Evolutionary conservation across 2,888 invertebrate genomes (phyloP).

Genomic region (Plagodis dolabraria): DNA sequence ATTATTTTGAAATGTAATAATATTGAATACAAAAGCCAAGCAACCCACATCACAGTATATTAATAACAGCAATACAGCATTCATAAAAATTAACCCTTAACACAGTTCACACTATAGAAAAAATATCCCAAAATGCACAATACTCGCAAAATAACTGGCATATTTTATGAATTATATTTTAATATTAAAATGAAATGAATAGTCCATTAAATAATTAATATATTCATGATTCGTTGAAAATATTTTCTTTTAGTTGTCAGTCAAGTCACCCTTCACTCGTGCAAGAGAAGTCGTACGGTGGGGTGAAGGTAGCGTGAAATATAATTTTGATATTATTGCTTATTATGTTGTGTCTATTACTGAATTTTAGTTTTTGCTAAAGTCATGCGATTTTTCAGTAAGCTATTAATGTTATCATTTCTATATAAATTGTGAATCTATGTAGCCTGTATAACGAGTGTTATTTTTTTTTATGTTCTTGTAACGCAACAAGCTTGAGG

Average conservation of each 20-base stretch:
- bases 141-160: slow-evolving; percentile 52
- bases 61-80: slow-evolving; percentile 29
- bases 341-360: not conserved
- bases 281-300: slow-evolving; percentile 31
- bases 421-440: too few species aligned
- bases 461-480: too few species aligned
- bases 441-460: too few species aligned
- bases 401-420: too few species aligned
- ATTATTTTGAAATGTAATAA: too few species aligned
- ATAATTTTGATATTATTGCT: slow-evolving; percentile 46
- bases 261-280: slow-evolving; percentile 55
- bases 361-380: too few species aligned
- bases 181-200: slow-evolving; percentile 52
- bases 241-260: slow-evolving; percentile 73
- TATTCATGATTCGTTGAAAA: slow-evolving; percentile 71
- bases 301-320: slow-evolving; percentile 29
- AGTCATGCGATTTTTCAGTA: too few species aligned
- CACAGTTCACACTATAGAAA: slow-evolving; percentile 22
- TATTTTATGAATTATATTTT: slow-evolving; percentile 54
- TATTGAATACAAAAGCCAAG: too few species aligned
- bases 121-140: slow-evolving; percentile 36
- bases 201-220: slow-evolving; percentile 74
- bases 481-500: too few species aligned
- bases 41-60: not conserved
- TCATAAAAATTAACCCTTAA: slow-evolving; percentile 35